Base-by-base conservation (phyloP, 1,140 invertebrate species). In the Tetragonula clypearis region DNA sequence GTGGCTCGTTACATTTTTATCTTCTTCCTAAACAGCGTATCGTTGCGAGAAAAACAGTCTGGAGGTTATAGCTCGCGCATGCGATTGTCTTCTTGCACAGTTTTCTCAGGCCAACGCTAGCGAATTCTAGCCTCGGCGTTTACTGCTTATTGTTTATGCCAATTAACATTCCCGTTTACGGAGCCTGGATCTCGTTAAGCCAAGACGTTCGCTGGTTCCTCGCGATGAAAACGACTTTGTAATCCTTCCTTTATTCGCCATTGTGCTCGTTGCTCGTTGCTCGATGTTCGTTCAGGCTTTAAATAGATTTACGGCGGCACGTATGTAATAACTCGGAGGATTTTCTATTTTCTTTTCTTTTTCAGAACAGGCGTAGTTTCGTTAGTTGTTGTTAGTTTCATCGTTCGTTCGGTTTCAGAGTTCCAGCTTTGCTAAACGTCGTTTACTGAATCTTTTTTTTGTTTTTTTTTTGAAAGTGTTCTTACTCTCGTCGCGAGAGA, bases 1-100 rank as follows among this genome's bases (percentile, higher is more conserved):
- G 41, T 19, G 56, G 69, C 79, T 88, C 80, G 84, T 89, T 88
- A 84, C 81, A 87, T 90, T 88, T 89, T 85, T 82, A 87, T 85
- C 85, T 76, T 17, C 19, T 19, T 8, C 8, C 8, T 6, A 68
- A 49, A 19, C 66, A 11, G 30, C 41, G 23, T 75, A 62, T 21
- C 65, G 30, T 60, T 23, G 21, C 60, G 49, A 19, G 58, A 72
- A 74, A 75, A 73, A 85, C 68, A 35, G 66, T 69, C 30, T 49
- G 26, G 41, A 49, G 30, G 53, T 26, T 23, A 49, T 56, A 74
- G 72, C 30, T 15, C 8, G 41, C 41, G 41, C 8, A 26, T 35
- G 14, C 12, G 53, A 75, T 80, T 75, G 58, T 74, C 66, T 68
- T 74, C 66, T 68, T 30, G 23, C 19, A 49, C 9, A 49, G 6